These are phyloP conservation scores for Euborellia annulipes DNA, from an alignment of 1,140 invertebrate species.

Conservation along the genomic window DNA sequence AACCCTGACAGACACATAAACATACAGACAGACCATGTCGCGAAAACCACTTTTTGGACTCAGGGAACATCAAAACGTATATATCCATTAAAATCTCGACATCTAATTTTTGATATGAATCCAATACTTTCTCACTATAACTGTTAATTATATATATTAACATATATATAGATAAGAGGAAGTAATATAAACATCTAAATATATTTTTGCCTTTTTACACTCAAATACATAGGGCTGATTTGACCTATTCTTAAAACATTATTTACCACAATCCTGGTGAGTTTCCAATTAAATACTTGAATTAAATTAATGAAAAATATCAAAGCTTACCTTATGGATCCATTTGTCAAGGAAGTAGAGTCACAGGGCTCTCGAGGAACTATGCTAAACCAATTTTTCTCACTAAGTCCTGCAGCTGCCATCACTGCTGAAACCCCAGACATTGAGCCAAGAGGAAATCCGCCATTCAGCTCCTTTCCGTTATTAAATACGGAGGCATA, in stretches of 20 bases:
- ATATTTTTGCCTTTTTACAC: background rate
- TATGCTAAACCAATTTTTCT: conserved; percentile 44
- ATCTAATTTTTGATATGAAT: too few relatives aligned
- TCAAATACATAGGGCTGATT: background rate
- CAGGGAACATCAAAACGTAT: too few relatives aligned
- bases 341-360: conserved; percentile 25
- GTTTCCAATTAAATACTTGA: too few relatives aligned
- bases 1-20: too few relatives aligned
- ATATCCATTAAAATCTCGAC: too few relatives aligned
- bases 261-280: background rate
- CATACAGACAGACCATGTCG: too few relatives aligned
- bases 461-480: conserved; percentile 30
- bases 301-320: background rate
- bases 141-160: too few relatives aligned
- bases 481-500: conserved; percentile 27
- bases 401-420: conserved; percentile 20
- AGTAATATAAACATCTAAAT: too few relatives aligned
- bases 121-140: too few relatives aligned
- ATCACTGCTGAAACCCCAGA: conserved; percentile 6
- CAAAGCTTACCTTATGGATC: conserved; percentile 8
- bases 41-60: too few relatives aligned
- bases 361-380: conserved; percentile 44
- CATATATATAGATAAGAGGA: too few relatives aligned
- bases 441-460: conserved; percentile 18
- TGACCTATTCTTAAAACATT: background rate